Evolutionary conservation across 2,888 invertebrate species (phyloP).

Genomic region (Pycnomerus fuliginosus): DNA sequence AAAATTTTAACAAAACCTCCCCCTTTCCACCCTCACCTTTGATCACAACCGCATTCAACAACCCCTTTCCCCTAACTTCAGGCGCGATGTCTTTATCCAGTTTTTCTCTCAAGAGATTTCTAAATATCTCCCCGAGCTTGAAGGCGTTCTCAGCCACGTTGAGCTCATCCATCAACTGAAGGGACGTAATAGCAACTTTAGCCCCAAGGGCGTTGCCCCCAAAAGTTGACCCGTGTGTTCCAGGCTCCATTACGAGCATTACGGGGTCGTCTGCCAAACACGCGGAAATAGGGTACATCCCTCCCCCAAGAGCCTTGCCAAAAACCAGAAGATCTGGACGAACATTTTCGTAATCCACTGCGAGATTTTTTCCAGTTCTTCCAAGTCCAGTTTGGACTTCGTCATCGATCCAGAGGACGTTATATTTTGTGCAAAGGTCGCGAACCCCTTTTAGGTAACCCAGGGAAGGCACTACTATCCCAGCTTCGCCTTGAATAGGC

Average conservation of each 20-base stretch:
- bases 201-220: constrained; percentile 82
- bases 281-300: constrained; percentile 72
- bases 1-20: neutral
- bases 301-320: constrained; percentile 83
- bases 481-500: constrained; percentile 86
- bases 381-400: constrained; percentile 83
- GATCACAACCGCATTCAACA: constrained; percentile 75
- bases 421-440: constrained; percentile 72
- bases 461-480: constrained; percentile 70
- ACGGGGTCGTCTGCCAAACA: constrained; percentile 70
- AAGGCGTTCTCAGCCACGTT: constrained; percentile 70
- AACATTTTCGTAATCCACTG: constrained; percentile 72
- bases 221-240: constrained; percentile 79
- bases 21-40: constrained; percentile 57
- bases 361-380: constrained; percentile 71
- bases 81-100: constrained; percentile 59
- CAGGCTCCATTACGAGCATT: constrained; percentile 72
- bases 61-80: constrained; percentile 71
- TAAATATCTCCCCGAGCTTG: constrained; percentile 67
- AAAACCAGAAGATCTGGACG: constrained; percentile 75
- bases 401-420: constrained; percentile 80
- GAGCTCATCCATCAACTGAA: constrained; percentile 74
- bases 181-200: constrained; percentile 70
- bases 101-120: constrained; percentile 61
- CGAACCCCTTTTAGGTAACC: constrained; percentile 73